Evolutionary conservation across 2,797 vertebrate genomes (phyloP).

Genomic region (Lutjanus campechanus): DNA sequence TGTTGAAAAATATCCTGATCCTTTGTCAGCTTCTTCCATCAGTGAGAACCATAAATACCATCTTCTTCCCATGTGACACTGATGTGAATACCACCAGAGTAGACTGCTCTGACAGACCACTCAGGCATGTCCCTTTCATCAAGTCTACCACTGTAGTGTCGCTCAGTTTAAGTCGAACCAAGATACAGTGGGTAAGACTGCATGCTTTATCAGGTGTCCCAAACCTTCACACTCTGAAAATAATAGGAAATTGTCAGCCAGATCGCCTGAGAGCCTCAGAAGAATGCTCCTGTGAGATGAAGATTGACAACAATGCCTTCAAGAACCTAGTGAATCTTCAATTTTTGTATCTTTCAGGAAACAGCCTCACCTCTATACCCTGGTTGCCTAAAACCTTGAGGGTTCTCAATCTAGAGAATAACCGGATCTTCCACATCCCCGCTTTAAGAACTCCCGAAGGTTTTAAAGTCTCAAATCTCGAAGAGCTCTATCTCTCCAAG

Average conservation of each 20-base stretch:
- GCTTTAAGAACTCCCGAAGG: conserved; percentile 69
- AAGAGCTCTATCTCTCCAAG: conserved; percentile 76
- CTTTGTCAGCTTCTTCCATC: conserved; percentile 61
- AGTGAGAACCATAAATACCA: conserved; percentile 73
- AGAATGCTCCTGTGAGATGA: conserved; percentile 77
- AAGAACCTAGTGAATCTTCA: conserved; percentile 74
- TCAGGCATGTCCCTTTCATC: conserved; percentile 81
- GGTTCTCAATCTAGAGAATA: conserved; percentile 84
- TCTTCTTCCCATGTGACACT: conserved; percentile 89
- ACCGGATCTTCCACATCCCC: conserved; percentile 78
- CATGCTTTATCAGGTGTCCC: conserved; percentile 78
- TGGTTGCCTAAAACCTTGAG: conserved; percentile 82
- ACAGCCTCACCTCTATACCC: conserved; percentile 86
- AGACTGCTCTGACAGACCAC: conserved; percentile 81
- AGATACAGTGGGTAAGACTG: conserved; percentile 73
- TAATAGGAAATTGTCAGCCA: conserved; percentile 87
- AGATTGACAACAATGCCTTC: conserved; percentile 83
- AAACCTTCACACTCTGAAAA: conserved; percentile 80
- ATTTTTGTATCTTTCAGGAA: conserved; percentile 85
- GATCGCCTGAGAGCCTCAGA: conserved; percentile 62
- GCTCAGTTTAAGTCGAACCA: conserved; percentile 82
- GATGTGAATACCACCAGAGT: conserved; percentile 67
- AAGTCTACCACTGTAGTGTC: conserved; percentile 68
- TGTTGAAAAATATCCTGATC: conserved; percentile 66
- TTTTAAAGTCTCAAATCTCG: conserved; percentile 50